Evolutionary conservation across 2,888 invertebrate species (phyloP).

Genomic region (Lasius fuliginosus): DNA sequence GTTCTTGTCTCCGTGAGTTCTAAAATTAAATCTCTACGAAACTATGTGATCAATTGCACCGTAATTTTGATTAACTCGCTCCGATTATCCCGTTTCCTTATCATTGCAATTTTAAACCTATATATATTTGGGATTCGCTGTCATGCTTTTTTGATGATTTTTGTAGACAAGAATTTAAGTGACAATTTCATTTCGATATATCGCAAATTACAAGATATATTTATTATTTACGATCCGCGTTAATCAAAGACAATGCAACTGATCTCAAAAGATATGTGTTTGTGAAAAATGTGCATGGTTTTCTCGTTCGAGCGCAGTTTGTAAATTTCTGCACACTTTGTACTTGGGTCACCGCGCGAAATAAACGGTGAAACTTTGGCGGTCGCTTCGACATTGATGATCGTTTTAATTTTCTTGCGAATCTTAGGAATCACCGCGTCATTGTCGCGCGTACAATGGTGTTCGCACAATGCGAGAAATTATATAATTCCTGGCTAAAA

Average conservation of each 20-base stretch:
- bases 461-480: conserved; percentile 17
- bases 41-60: conserved; percentile 4
- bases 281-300: conserved; percentile 62
- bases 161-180: background rate
- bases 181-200: background rate
- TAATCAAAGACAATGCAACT: conserved; percentile 8
- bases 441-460: conserved; percentile 9
- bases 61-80: background rate
- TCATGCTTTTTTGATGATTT: background rate
- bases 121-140: background rate
- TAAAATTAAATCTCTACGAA: conserved; percentile 39
- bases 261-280: conserved; percentile 72
- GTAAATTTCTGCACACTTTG: conserved; percentile 68
- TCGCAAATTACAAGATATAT: background rate
- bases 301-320: conserved; percentile 41
- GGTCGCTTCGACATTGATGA: conserved; percentile 18
- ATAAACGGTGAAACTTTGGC: conserved; percentile 61
- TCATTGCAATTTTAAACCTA: background rate
- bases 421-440: background rate
- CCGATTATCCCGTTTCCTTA: background rate
- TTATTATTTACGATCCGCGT: background rate
- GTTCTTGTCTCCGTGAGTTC: conserved; percentile 2
- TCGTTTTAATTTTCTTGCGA: conserved; percentile 3
- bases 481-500: background rate
- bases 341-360: conserved; percentile 73